A percentile compares a stretch with the other conserved stretches of the same genome.
phyloP scores from a whole-genome alignment of 2,113 vertebrate genomes.

The Bombycilla garrulus region DNA sequence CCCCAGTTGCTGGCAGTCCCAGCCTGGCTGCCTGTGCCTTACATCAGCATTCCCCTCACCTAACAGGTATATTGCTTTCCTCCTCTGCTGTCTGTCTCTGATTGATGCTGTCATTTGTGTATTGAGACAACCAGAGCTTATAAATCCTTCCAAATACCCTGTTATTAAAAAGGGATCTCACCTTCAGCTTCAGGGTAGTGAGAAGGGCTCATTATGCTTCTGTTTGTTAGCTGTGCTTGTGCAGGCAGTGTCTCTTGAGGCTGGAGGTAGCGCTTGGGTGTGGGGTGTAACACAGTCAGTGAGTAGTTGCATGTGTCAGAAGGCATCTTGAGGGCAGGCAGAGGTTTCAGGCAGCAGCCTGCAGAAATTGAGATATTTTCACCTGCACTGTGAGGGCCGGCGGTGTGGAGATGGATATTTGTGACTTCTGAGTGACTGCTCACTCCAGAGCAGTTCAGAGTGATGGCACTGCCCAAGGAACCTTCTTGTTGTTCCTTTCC shows the following conservation, averaged over 20 bases:
- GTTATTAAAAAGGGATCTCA: slow-evolving; percentile 59
- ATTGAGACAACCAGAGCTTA: slow-evolving; percentile 46
- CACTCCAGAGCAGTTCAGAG: neutral
- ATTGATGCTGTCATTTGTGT: slow-evolving; percentile 59
- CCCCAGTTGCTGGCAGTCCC: neutral
- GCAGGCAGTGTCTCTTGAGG: neutral
- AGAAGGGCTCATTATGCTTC: slow-evolving; percentile 1
- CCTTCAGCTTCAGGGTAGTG: slow-evolving; percentile 37
- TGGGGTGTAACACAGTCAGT: neutral
- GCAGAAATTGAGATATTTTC: neutral
- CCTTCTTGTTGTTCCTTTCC: neutral
- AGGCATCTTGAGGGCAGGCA: neutral
- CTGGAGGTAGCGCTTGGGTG: neutral
- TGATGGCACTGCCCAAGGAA: neutral
- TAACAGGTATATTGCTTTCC: slow-evolving; percentile 47
- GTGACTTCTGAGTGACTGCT: neutral
- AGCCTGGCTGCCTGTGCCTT: neutral
- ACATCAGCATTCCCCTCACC: slow-evolving; percentile 56
- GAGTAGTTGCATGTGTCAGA: neutral
- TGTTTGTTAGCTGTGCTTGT: slow-evolving; percentile 34
- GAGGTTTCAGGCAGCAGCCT: slow-evolving; percentile 2
- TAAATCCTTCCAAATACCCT: slow-evolving; percentile 52
- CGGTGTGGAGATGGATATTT: neutral
- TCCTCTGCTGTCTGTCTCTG: slow-evolving; percentile 39
- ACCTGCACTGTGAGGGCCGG: neutral